Conservation (phyloP, 1,140 invertebrate genomes). For the Sesamia nonagrioides region DNA sequence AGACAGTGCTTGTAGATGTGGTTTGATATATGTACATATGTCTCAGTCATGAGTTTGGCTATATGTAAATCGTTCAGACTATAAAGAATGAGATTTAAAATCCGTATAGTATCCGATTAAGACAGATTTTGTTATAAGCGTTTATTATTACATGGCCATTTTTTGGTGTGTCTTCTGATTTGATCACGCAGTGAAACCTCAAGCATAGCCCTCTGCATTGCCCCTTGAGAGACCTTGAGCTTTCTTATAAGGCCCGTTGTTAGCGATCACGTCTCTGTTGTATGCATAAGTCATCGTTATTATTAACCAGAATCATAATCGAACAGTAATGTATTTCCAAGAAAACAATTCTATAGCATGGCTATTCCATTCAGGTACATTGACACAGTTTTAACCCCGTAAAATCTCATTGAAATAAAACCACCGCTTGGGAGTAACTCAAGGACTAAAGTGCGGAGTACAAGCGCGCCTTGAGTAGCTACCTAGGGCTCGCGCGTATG, state of each 20-base stretch:
- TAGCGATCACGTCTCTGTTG: too few species aligned
- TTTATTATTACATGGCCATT: too few species aligned
- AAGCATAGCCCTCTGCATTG: too few species aligned
- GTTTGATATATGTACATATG: background rate
- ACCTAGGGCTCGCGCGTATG: background rate
- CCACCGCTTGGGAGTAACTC: background rate
- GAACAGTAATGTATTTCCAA: too few species aligned
- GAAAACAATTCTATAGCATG: too few species aligned
- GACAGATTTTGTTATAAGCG: too few species aligned
- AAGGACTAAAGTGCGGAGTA: slow-evolving; percentile 4
- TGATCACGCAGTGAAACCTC: too few species aligned
- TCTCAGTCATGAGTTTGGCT: background rate
- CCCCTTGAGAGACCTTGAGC: too few species aligned
- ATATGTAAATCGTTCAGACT: slow-evolving; percentile 1
- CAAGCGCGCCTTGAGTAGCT: slow-evolving; percentile 4
- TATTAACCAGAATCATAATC: too few species aligned
- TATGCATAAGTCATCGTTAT: too few species aligned
- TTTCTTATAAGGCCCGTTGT: too few species aligned
- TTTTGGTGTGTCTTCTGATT: too few species aligned
- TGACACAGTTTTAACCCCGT: background rate
- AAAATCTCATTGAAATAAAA: background rate
- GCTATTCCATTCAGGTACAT: background rate
- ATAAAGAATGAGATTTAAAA: slow-evolving; percentile 7
- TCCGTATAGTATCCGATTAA: background rate
- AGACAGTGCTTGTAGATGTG: slow-evolving; percentile 9